Percentiles rank a stretch among this genome's conserved stretches.
Evolutionary conservation across 2,113 vertebrate species (phyloP).

Genomic region (Columba janthina): DNA sequence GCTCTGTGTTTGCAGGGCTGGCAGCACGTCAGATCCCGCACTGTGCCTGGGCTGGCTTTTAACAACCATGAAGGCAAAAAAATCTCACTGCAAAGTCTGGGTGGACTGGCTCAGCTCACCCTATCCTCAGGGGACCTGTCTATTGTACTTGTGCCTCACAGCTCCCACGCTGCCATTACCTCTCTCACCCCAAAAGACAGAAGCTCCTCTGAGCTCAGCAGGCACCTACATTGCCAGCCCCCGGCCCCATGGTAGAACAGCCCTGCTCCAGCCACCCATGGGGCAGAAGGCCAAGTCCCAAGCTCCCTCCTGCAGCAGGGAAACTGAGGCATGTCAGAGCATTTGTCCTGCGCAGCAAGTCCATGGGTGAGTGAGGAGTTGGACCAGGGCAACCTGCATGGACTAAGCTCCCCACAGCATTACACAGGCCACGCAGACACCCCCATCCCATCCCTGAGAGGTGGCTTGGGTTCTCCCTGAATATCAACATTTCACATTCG

Average conservation of each 20-base stretch:
- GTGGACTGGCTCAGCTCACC: background rate
- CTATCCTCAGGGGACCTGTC: background rate
- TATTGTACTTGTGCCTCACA: background rate
- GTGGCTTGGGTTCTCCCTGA: background rate
- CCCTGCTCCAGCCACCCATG: background rate
- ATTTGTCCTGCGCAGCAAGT: background rate
- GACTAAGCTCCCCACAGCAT: background rate
- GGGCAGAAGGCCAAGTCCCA: background rate
- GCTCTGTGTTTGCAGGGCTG: background rate
- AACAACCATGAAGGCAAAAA: background rate
- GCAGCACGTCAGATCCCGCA: background rate
- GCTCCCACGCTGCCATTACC: background rate
- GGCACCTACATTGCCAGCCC: background rate
- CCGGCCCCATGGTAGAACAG: background rate
- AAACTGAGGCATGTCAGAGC: background rate
- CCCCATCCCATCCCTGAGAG: background rate
- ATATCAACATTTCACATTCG: background rate
- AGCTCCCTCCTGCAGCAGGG: background rate
- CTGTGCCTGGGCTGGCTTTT: background rate
- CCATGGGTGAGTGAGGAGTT: background rate
- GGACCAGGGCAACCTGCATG: background rate
- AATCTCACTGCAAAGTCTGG: background rate
- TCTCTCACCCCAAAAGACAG: background rate
- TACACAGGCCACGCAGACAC: background rate
- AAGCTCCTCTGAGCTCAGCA: accelerated